Conservation (phyloP, 2,888 invertebrate genomes). For the Lasioglossum lativentre region DNA sequence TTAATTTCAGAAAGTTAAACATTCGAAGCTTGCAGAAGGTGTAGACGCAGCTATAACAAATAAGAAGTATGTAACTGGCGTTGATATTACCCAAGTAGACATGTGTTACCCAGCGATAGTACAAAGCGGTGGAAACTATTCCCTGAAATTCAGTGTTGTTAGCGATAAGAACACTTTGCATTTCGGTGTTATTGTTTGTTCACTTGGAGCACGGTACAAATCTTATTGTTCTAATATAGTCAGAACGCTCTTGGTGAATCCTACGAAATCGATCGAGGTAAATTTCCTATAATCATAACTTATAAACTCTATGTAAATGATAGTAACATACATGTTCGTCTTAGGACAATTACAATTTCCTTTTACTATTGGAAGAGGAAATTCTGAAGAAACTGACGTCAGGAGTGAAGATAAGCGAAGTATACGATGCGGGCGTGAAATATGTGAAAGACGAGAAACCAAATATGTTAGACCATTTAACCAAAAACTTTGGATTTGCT, state of each 20-base stretch:
- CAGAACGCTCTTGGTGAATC: slow-evolving; percentile 98
- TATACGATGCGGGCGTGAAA: slow-evolving; percentile 93
- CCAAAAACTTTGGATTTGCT: slow-evolving; percentile 98
- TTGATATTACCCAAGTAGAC: slow-evolving; percentile 95
- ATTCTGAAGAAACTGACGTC: slow-evolving; percentile 93
- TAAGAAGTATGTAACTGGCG: slow-evolving; percentile 97
- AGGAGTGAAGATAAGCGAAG: slow-evolving; percentile 93
- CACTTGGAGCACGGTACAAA: slow-evolving; percentile 97
- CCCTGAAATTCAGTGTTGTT: slow-evolving; percentile 97
- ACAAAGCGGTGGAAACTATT: slow-evolving; percentile 99
- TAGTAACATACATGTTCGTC: neutral
- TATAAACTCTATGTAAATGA: neutral
- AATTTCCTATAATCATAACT: slow-evolving; percentile 1
- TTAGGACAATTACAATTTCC: slow-evolving; percentile 96
- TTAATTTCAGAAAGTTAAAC: slow-evolving; percentile 94
- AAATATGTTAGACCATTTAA: slow-evolving; percentile 93
- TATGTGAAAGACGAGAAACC: slow-evolving; percentile 95
- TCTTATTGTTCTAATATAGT: slow-evolving; percentile 99
- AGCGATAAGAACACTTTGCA: slow-evolving; percentile 97
- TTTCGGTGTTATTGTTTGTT: slow-evolving; percentile 98
- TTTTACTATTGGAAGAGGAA: slow-evolving; percentile 95
- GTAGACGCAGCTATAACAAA: slow-evolving; percentile 97
- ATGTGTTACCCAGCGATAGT: slow-evolving; percentile 99
- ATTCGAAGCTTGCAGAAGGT: slow-evolving; percentile 97
- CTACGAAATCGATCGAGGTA: slow-evolving; percentile 88